Evolutionary conservation across 2,888 invertebrate genomes (phyloP), one percentile per base, ranked within the genome.

Genomic region (Athalia circularis): DNA sequence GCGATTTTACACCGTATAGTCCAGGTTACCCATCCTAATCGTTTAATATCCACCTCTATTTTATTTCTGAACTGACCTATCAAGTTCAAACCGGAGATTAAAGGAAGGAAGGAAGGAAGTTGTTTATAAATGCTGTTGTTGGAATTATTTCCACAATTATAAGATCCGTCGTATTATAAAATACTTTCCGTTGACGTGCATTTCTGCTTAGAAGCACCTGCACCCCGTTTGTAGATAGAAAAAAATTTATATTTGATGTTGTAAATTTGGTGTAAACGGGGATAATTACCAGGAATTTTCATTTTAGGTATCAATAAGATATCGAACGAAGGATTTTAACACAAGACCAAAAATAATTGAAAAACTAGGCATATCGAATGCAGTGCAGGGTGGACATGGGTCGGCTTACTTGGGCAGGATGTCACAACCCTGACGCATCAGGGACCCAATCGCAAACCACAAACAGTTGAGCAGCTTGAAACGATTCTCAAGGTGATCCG

Each of bases 361-460:
- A 48, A 75, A 62, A 75, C 75, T 52, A 75, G 48, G 50, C n/a
- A 47, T 62, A 50, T 29, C 29, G 48, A 50, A 52, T 59, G 59
- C 72, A 59, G 72, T 72, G 59, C 59, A 72, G 47, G 62, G 48
- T 52, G 61, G 75, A 50, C 62, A 4, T 52, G 48, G 54, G 59
- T 9, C 78, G 79, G 92, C 94, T 94, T 95, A 97, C 97, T 96
- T 97, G 91, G 98, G 98, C 86, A 97, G 93, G 92, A 98, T 96
- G 92, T 98, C 97, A 92, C 97, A 97, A 90, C 98, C 97, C 92
- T 98, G 98, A 90, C 97, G 97, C 96, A 98, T 97, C 86, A 98
- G 93, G 65, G 97, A 97, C 86, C 97, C 97, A 85, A 98, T 97
- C 85, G 97, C 97, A 92, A 99, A 99, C 99, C 99, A 99, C 93